phyloP scores from a whole-genome alignment of 2,888 invertebrate genomes.

The Anodontia alba region DNA sequence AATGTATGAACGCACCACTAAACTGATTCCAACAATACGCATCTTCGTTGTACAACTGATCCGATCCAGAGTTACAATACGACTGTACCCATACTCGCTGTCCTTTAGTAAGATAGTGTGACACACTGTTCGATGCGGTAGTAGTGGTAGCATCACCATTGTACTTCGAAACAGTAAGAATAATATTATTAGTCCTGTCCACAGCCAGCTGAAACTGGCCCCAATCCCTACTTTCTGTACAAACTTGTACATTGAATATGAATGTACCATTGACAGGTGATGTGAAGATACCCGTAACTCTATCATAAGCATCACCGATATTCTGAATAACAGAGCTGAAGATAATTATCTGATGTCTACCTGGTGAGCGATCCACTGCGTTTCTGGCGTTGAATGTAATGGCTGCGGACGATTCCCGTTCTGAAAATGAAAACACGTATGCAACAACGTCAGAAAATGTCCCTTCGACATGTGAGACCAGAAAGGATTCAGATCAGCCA shows the following conservation, averaged over 20 bases:
- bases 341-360: not conserved
- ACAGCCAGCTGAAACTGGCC: not conserved
- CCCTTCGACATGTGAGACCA: no score
- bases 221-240: not conserved
- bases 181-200: not conserved
- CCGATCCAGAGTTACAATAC: not conserved
- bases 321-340: not conserved
- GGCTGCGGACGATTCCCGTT: no score
- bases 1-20: not conserved
- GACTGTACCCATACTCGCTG: not conserved
- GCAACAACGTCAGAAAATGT: no score
- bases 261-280: not conserved
- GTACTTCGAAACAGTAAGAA: not conserved
- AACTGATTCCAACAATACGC: not conserved
- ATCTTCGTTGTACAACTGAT: not conserved
- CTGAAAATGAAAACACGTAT: no score
- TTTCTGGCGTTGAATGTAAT: not conserved
- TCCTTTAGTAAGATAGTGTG: not conserved
- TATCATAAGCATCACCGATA: not conserved
- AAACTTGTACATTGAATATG: not conserved
- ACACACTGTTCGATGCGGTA: not conserved
- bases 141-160: not conserved
- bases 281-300: not conserved
- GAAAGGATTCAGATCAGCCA: no score
- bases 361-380: not conserved